A percentile compares a stretch with the other conserved stretches of the same genome.
Conservation (phyloP, 2,113 vertebrate species). For the Ascaphus truei region DNA sequence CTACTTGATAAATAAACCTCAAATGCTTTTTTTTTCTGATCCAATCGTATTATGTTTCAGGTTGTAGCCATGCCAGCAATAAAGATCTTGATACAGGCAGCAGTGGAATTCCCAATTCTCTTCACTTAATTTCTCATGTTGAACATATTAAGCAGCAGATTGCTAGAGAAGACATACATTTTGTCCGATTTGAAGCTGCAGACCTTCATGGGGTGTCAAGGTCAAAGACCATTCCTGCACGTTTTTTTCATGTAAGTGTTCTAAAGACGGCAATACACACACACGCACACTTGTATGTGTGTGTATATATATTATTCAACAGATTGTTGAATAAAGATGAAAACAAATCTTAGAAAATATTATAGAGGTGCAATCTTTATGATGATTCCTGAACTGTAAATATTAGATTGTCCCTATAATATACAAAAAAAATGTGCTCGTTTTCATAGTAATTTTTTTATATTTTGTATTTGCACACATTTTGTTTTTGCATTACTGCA, state of each 20-base stretch:
- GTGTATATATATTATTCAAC: too few species aligned
- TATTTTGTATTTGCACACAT: too few species aligned
- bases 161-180: conserved; percentile 74
- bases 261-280: too few species aligned
- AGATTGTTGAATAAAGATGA: neutral
- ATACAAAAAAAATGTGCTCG: too few species aligned
- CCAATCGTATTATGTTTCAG: conserved; percentile 4
- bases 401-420: too few species aligned
- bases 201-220: conserved; percentile 89
- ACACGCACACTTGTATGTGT: too few species aligned
- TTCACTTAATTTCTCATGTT: conserved; percentile 65
- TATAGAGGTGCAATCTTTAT: too few species aligned
- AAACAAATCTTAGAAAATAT: neutral
- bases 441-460: too few species aligned
- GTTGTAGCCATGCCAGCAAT: neutral
- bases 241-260: conserved; percentile 82
- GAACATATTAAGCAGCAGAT: conserved; percentile 88
- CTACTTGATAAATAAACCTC: too few species aligned
- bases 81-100: conserved; percentile 48
- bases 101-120: conserved; percentile 50
- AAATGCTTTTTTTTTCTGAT: too few species aligned
- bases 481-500: too few species aligned
- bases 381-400: too few species aligned
- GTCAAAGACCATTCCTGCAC: conserved; percentile 86
- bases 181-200: conserved; percentile 86